Conservation (phyloP, 2,113 vertebrate genomes). For the Oceanodroma tethys region DNA sequence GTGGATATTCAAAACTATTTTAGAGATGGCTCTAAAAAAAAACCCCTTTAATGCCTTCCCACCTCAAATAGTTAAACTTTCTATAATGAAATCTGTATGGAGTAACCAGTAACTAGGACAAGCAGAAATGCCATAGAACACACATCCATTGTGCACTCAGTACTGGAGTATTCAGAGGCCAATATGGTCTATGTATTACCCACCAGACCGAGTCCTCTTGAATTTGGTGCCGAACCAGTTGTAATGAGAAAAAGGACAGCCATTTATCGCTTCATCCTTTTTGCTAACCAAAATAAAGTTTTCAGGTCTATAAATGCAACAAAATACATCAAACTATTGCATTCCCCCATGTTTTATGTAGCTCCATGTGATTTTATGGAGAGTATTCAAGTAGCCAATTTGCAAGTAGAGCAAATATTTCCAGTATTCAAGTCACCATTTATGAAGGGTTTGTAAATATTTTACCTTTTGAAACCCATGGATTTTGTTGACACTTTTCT, state of each 20-base stretch:
- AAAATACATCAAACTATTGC: neutral
- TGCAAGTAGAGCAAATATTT: slow-evolving; percentile 33
- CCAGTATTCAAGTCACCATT: neutral
- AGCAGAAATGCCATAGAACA: neutral
- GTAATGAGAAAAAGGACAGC: neutral
- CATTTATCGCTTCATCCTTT: neutral
- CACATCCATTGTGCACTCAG: neutral
- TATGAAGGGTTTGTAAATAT: neutral
- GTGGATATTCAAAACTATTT: neutral
- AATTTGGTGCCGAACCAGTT: neutral
- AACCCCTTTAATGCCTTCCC: neutral
- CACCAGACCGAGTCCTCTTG: neutral
- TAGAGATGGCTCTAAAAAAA: neutral
- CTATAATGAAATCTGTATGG: neutral
- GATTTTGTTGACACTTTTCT: neutral
- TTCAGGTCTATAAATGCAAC: neutral
- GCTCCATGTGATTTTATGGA: neutral
- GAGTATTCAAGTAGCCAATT: neutral
- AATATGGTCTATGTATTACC: fast-evolving
- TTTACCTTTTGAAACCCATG: neutral
- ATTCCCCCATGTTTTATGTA: neutral
- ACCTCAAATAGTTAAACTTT: neutral
- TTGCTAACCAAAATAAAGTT: neutral
- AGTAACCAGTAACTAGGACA: neutral
- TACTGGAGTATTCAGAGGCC: neutral